These are phyloP conservation scores for Melanaphis sacchari DNA, from an alignment of 1,140 invertebrate genomes.

Conservation along the genomic window DNA sequence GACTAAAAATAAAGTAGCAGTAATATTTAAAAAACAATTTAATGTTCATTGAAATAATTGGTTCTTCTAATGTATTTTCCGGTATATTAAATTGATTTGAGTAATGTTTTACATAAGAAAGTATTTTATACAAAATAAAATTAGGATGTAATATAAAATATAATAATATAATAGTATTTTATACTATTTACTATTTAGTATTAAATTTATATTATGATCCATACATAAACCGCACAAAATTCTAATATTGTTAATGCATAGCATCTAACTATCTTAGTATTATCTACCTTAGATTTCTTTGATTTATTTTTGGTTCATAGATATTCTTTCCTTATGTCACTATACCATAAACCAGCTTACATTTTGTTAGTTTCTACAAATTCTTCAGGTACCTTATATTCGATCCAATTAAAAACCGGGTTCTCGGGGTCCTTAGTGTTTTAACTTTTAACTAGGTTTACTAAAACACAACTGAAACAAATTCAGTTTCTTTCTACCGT, in stretches of 20 bases:
- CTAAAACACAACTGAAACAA: no score
- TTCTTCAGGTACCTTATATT: not conserved
- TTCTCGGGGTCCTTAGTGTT: not conserved
- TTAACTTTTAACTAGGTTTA: no score
- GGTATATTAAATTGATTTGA: not conserved
- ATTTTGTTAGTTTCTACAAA: not conserved
- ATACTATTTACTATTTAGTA: no score
- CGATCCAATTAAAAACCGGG: not conserved
- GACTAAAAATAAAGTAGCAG: no score
- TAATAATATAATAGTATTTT: not conserved
- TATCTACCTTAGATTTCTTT: not conserved
- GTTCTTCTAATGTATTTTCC: not conserved
- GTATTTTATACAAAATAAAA: not conserved
- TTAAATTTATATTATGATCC: not conserved
- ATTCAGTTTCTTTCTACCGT: no score
- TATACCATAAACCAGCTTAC: not conserved
- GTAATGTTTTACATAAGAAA: not conserved
- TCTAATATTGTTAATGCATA: not conserved
- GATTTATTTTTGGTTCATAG: not conserved
- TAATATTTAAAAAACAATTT: no score
- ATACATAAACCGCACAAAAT: not conserved
- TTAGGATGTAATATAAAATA: not conserved
- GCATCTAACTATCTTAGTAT: not conserved
- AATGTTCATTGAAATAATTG: not conserved
- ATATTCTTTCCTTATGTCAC: no score